Percentiles rank a stretch among this genome's conserved stretches.
These are phyloP conservation scores for Prolemur simus DNA, from an alignment of 2,113 vertebrate genomes.

Conservation along the genomic window DNA sequence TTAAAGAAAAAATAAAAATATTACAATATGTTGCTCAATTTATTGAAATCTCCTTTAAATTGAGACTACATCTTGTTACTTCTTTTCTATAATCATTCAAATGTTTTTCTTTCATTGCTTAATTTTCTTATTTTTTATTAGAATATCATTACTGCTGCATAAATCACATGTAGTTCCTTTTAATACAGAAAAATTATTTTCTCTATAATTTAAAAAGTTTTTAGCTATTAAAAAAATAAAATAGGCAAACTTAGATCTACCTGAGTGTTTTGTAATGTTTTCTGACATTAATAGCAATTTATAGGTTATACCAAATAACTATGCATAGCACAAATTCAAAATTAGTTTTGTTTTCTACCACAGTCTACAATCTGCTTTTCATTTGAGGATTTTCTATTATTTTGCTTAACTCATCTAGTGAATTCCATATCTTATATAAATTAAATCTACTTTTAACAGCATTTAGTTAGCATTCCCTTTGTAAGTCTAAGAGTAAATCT, in stretches of 20 bases:
- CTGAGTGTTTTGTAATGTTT: neutral
- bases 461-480: neutral
- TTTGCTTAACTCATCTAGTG: neutral
- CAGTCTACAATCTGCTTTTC: neutral
- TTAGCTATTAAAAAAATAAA: neutral
- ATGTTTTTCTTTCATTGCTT: neutral
- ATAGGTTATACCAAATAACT: neutral
- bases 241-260: neutral
- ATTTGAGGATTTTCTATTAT: neutral
- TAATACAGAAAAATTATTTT: neutral
- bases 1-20: neutral
- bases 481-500: neutral
- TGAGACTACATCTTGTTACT: neutral
- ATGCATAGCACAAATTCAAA: neutral
- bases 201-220: neutral
- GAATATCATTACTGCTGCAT: neutral
- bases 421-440: neutral
- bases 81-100: neutral
- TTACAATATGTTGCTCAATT: neutral
- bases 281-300: neutral
- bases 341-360: slow-evolving; percentile 29
- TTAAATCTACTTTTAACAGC: neutral
- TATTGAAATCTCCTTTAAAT: neutral
- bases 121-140: neutral
- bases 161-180: neutral